Conservation (phyloP, 2,888 invertebrate genomes). For the Fragum fragum region DNA sequence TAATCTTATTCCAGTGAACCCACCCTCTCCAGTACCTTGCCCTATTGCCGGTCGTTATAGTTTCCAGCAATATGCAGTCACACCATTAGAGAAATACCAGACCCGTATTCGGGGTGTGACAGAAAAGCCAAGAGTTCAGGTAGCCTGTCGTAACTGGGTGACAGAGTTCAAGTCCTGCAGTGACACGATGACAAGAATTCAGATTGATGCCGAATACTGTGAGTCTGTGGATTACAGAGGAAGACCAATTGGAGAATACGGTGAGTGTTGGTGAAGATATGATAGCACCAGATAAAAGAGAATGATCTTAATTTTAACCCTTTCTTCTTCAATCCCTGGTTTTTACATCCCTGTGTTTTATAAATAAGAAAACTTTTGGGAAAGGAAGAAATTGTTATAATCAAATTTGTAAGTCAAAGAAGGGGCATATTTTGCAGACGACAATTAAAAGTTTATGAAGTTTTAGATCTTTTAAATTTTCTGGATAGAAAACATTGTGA, state of each 20-base stretch:
- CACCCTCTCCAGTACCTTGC: slow-evolving; percentile 96
- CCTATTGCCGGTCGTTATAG: slow-evolving; percentile 98
- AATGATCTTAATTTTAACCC: too few relatives aligned
- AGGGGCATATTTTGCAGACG: too few relatives aligned
- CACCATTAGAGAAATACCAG: slow-evolving; percentile 89
- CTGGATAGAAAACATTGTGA: too few relatives aligned
- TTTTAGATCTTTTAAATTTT: too few relatives aligned
- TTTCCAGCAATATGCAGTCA: slow-evolving; percentile 92
- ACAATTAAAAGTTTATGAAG: too few relatives aligned
- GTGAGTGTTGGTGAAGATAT: too few relatives aligned
- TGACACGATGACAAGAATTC: slow-evolving; percentile 95
- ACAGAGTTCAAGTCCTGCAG: slow-evolving; percentile 99
- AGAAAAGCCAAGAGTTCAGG: slow-evolving; percentile 95
- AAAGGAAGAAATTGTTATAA: too few relatives aligned
- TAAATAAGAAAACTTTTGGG: too few relatives aligned
- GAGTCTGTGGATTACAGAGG: slow-evolving; percentile 98
- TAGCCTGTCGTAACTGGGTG: slow-evolving; percentile 96
- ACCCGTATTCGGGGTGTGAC: slow-evolving; percentile 98
- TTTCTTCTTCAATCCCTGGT: too few relatives aligned
- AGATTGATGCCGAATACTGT: slow-evolving; percentile 98
- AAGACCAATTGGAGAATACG: slow-evolving; percentile 91
- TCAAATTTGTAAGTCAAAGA: too few relatives aligned
- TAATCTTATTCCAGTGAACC: slow-evolving; percentile 80
- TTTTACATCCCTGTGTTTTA: too few relatives aligned
- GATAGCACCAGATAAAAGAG: too few relatives aligned